Evolutionary conservation across 2,888 invertebrate species (phyloP), one percentile per base, ranked within the genome.

Genomic region (Thymelicus acteon): DNA sequence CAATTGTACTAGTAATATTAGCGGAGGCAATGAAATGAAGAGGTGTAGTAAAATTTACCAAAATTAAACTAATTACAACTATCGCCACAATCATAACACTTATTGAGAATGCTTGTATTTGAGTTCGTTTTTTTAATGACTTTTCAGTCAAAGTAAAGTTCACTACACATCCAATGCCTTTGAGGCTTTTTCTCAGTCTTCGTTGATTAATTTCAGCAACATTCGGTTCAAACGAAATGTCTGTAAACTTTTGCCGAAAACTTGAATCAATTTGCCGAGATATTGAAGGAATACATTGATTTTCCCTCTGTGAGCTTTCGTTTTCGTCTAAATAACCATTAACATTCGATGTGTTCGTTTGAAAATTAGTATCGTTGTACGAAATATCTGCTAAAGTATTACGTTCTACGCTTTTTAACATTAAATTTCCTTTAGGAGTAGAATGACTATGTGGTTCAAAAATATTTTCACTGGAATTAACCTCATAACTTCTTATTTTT

Each of bases 21-120:
- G 80, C 82, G 77, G 84, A 78, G 80, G 85, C 82, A 79, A 86
- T 88, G 85, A 87, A 87, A 88, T 83, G 85, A 84, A 90, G 86
- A 84, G 90, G 86, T 80, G 86, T 85, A 79, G 92, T 92, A 87
- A 92, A 91, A 84, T 93, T 93, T 69, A 93, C 92, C 83, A 94
- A 87, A 83, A 94, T 82, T 83, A 94, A 90, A 86, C 92, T 92
- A 85, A 94, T 92, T 40, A 91, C 85, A 83, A 94, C 85, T 73
- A 94, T 92, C 74, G 94, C 92, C 82, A 94, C 80, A 79, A 94
- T 90, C 91, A 93, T 93, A 81, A 93, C 87, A 87, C 92, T 93
- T 86, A 93, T 92, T 90, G 93, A 93, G 89, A 92, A 93, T 73
- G 93, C 93, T 84, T 92, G 92, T 82, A 94, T 92, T 85, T 92